A percentile compares a stretch with the other conserved stretches of the same genome.
phyloP scores from a whole-genome alignment of 1,140 invertebrate genomes.

The Antheraea pernyi region DNA sequence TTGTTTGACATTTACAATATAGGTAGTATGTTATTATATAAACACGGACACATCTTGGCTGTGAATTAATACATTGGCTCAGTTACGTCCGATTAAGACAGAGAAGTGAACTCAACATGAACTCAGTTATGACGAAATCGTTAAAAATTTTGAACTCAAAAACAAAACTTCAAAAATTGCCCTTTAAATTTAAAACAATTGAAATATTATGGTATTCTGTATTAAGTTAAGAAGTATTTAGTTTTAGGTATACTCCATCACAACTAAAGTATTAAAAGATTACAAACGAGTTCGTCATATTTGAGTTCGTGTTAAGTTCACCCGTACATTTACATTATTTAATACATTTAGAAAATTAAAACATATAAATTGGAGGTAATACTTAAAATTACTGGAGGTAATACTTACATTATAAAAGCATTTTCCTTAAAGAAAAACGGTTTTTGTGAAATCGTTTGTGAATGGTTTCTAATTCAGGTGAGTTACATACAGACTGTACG shows the following conservation, averaged over 20 bases:
- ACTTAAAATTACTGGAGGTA: conserved; percentile 74
- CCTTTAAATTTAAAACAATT: too few species aligned
- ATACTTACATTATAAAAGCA: conserved; percentile 67
- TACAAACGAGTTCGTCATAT: neutral
- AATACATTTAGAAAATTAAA: conserved; percentile 62
- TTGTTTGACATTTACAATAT: conserved; percentile 70
- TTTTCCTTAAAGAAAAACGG: conserved; percentile 26
- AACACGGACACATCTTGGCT: conserved; percentile 45
- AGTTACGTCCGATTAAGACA: neutral
- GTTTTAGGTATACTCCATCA: too few species aligned
- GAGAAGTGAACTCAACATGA: neutral
- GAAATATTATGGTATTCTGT: too few species aligned
- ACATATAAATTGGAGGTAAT: conserved; percentile 65
- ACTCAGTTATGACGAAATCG: neutral
- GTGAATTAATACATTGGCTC: conserved; percentile 3
- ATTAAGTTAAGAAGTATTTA: too few species aligned
- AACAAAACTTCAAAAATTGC: too few species aligned
- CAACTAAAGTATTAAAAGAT: neutral
- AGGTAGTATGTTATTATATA: conserved; percentile 62
- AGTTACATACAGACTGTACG: conserved; percentile 14
- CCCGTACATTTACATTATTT: conserved; percentile 31
- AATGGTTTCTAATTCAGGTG: conserved; percentile 35
- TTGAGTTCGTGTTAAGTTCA: neutral
- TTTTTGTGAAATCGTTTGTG: conserved; percentile 67
- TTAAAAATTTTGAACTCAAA: neutral